Percentiles rank a stretch among this genome's conserved stretches.
These are phyloP conservation scores for Yponomeuta plumbellus DNA, from an alignment of 2,888 invertebrate species.

Conservation along the genomic window DNA sequence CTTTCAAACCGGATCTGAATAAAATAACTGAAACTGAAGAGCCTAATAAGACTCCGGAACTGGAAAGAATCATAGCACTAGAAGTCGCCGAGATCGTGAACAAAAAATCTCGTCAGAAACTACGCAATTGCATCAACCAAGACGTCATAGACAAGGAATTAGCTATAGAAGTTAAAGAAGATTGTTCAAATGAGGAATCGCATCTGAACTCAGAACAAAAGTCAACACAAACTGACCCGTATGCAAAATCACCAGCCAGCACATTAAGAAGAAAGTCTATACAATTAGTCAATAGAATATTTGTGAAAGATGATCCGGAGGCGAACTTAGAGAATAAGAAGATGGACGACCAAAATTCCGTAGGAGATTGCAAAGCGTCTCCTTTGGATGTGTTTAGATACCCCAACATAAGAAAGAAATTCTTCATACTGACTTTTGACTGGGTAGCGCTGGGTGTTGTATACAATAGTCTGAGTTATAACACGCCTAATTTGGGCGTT, in stretches of 20 bases:
- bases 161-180: constrained; percentile 30
- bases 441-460: constrained; percentile 82
- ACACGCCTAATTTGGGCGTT: constrained; percentile 80
- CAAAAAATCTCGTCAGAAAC: constrained; percentile 39
- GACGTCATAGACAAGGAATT: constrained; percentile 23
- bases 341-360: constrained; percentile 64
- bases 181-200: constrained; percentile 35
- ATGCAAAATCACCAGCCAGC: constrained; percentile 40
- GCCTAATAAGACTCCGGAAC: constrained; percentile 30
- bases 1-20: constrained; percentile 50
- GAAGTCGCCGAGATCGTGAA: constrained; percentile 55
- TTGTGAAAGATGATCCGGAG: constrained; percentile 42
- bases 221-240: constrained; percentile 47
- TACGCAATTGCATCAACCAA: not conserved
- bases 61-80: constrained; percentile 48
- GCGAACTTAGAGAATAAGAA: constrained; percentile 52
- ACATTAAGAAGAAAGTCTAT: constrained; percentile 57
- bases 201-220: constrained; percentile 42
- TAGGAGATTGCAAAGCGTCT: constrained; percentile 73
- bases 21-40: constrained; percentile 43
- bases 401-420: constrained; percentile 81
- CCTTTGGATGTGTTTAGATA: constrained; percentile 79
- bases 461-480: constrained; percentile 81
- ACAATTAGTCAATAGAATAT: constrained; percentile 52
- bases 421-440: constrained; percentile 79